Evolutionary conservation across 2,888 invertebrate species (phyloP).

Genomic region (Serripes groenlandicus): DNA sequence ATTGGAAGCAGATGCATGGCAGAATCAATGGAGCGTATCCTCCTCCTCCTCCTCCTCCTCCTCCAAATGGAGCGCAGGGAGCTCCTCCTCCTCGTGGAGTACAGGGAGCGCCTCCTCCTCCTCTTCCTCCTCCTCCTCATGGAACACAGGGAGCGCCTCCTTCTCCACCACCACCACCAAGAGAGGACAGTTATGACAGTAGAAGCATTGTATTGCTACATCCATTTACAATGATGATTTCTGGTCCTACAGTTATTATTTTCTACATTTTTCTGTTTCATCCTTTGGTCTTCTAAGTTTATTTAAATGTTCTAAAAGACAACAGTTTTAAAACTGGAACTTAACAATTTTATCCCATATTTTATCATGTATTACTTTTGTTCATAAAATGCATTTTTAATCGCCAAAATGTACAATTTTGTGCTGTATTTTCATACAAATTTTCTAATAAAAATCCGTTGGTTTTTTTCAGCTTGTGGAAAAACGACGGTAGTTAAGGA

Average conservation of each 20-base stretch:
- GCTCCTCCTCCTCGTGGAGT: too few relatives aligned
- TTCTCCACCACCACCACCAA: neutral
- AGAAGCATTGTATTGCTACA: slow-evolving; percentile 14
- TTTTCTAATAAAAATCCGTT: too few relatives aligned
- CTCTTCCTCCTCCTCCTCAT: slow-evolving; percentile 1
- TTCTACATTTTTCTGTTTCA: too few relatives aligned
- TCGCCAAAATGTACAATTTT: too few relatives aligned
- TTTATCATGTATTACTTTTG: too few relatives aligned
- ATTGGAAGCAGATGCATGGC: slow-evolving; percentile 14
- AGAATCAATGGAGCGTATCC: slow-evolving; percentile 31
- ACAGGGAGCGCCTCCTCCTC: neutral
- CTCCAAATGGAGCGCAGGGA: too few relatives aligned
- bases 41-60: neutral
- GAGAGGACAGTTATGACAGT: neutral
- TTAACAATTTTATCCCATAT: too few relatives aligned
- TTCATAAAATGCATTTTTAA: too few relatives aligned
- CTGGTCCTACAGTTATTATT: slow-evolving; percentile 17
- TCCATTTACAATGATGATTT: slow-evolving; percentile 38
- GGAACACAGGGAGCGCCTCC: neutral
- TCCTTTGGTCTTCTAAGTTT: too few relatives aligned
- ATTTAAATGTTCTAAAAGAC: too few relatives aligned
- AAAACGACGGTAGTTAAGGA: slow-evolving; percentile 30
- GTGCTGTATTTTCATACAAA: too few relatives aligned
- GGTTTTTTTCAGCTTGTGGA: slow-evolving; percentile 35
- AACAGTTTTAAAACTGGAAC: too few relatives aligned